phyloP scores from a whole-genome alignment of 2,888 invertebrate species.

The Nymphalis c-album region DNA sequence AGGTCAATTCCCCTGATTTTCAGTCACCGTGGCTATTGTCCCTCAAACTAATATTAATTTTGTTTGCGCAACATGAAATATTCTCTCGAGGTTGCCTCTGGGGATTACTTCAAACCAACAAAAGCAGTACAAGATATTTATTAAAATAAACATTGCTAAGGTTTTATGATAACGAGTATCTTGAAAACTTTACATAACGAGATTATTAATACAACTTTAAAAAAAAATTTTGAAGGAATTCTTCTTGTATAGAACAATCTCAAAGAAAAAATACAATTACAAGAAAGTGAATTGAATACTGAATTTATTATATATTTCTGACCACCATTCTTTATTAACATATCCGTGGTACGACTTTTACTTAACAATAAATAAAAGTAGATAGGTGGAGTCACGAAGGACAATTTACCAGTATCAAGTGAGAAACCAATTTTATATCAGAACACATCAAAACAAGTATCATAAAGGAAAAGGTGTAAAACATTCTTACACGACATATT shows the following conservation, averaged over 20 bases:
- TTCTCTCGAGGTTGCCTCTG: constrained; percentile 16
- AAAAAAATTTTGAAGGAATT: background rate
- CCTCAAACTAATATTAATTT: constrained; percentile 26
- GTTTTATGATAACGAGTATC: constrained; percentile 1
- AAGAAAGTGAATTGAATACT: too few species aligned
- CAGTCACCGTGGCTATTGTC: constrained; percentile 15
- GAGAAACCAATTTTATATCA: too few species aligned
- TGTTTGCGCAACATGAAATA: constrained; percentile 20
- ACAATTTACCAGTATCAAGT: too few species aligned
- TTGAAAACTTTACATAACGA: background rate
- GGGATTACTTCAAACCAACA: constrained; percentile 8
- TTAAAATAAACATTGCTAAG: constrained; percentile 10
- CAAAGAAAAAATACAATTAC: too few species aligned
- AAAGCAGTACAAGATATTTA: constrained; percentile 12
- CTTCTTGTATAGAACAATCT: background rate
- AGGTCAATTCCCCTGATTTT: constrained; percentile 13
- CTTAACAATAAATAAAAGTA: too few species aligned
- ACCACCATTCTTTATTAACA: too few species aligned
- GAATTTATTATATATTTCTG: too few species aligned
- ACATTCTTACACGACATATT: too few species aligned
- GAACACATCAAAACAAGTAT: too few species aligned
- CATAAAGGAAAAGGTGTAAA: too few species aligned
- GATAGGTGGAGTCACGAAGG: too few species aligned
- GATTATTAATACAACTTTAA: background rate
- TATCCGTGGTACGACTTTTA: too few species aligned